phyloP scores from a whole-genome alignment of 2,113 vertebrate genomes.

The Gnathonemus echidnorhynchus region DNA sequence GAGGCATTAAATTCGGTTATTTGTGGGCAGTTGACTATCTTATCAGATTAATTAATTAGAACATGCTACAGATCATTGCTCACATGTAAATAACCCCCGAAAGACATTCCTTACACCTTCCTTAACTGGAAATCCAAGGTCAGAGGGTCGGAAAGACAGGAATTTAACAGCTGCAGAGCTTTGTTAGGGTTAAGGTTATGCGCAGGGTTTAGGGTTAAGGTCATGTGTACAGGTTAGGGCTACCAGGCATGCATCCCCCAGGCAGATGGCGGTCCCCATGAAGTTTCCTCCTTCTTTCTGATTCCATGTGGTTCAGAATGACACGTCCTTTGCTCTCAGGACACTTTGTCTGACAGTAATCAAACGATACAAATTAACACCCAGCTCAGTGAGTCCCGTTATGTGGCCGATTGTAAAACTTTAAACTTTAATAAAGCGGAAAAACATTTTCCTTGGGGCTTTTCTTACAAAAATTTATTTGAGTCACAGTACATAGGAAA shows the following conservation, averaged over 20 bases:
- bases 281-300: not conserved
- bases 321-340: not conserved
- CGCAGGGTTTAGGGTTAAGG: not conserved
- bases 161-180: not conserved
- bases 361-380: not conserved
- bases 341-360: not conserved
- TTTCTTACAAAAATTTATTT: not conserved
- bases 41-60: not conserved
- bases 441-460: not conserved
- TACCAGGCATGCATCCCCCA: not conserved
- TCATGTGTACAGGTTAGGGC: not conserved
- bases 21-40: not conserved
- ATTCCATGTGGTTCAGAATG: not conserved
- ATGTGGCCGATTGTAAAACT: not conserved
- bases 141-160: not conserved
- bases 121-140: not conserved
- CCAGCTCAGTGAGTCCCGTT: not conserved
- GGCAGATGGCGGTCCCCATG: not conserved
- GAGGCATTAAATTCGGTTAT: not conserved
- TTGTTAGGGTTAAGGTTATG: not conserved
- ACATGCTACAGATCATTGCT: not conserved
- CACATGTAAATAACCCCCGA: not conserved
- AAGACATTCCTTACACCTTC: not conserved
- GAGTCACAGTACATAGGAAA: not conserved
- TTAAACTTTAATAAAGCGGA: not conserved